Evolutionary conservation across 2,888 invertebrate species (phyloP).

Genomic region (Cataglyphis cursor): DNA sequence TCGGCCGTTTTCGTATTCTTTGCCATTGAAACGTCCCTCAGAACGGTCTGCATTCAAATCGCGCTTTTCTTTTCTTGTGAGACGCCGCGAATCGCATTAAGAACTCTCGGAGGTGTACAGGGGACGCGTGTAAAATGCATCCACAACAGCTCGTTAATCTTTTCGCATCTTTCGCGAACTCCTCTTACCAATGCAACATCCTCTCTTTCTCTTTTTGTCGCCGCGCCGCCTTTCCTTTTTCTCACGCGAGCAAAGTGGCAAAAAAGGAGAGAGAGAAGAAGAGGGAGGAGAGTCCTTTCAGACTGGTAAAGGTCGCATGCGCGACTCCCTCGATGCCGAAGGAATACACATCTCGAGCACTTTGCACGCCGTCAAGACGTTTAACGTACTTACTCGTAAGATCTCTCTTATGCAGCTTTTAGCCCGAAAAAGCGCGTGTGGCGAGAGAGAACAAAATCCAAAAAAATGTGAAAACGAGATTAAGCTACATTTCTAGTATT

Average conservation of each 20-base stretch:
- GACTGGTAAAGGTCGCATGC: constrained; percentile 39
- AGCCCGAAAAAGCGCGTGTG: constrained; percentile 32
- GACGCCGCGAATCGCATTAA: constrained; percentile 50
- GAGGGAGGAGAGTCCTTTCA: constrained; percentile 37
- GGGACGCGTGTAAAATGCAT: constrained; percentile 56
- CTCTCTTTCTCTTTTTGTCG: constrained; percentile 16
- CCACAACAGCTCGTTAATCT: constrained; percentile 68
- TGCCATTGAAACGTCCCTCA: constrained; percentile 32
- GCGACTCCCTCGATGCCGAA: constrained; percentile 46
- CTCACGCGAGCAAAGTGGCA: constrained; percentile 36
- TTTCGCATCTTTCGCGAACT: constrained; percentile 59
- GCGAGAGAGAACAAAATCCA: neutral
- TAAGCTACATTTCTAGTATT: constrained; percentile 16
- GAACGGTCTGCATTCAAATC: constrained; percentile 40
- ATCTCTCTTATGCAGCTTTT: constrained; percentile 55
- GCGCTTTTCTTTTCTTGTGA: constrained; percentile 41
- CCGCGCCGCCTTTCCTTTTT: constrained; percentile 40
- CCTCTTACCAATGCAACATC: constrained; percentile 41
- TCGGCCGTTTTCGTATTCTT: neutral
- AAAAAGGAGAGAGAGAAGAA: constrained; percentile 4
- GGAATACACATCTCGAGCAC: constrained; percentile 55
- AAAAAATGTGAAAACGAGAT: constrained; percentile 39
- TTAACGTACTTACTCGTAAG: constrained; percentile 50
- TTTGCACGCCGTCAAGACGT: constrained; percentile 56
- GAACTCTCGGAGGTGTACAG: constrained; percentile 6